Base-by-base conservation (phyloP, 2,113 vertebrate species). In the Terrapene triunguis region DNA sequence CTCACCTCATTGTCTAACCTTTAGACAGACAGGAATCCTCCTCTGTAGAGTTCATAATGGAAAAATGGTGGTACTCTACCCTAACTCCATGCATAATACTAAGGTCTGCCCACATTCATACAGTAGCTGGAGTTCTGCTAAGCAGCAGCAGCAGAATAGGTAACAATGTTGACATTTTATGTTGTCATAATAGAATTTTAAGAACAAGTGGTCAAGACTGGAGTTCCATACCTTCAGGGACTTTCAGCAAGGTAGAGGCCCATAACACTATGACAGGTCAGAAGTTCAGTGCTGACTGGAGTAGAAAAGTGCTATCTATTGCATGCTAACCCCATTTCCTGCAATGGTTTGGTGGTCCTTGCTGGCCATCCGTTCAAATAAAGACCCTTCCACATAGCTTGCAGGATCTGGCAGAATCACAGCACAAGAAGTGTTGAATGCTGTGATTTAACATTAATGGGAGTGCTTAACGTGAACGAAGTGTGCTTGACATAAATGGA, bases 131-230 rank as follows among this genome's bases (percentile, higher is more conserved):
- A 88, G 10, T 53, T 44, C 44, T 62, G 44, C 19, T 76, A 76
- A 78, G 6, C 38, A 92, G 84, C 48, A 72, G 17, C 5, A 91
- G 29, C 10, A 65, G 32, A 74, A 12, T 69, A 89, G 8, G 7
- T 94, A 90, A 82, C 62, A 32, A 50, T 82, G 74, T 84, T 84
- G 92, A 81, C 54, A 78, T 74, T 93, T 92, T 87, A 53, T 21
- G 57, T 89, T 92, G 55, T 84, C 48, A 82, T 76, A 82, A 78
- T 50, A 29, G 29, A 1, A 6, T 88, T 86, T 88, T 53, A 94
- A 89, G 84, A 19, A 92, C 91, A 90, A 91, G 62, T 82, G 8
- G 50, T 1, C 9, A 44, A 44, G 38, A 76, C 21, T 21, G 5
- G 38, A 72, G 65, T 72, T 76, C 72, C 5, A 10, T 25, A 44